These are phyloP conservation scores for Stratiomys singularior DNA, from an alignment of 2,888 invertebrate genomes.

Conservation along the genomic window DNA sequence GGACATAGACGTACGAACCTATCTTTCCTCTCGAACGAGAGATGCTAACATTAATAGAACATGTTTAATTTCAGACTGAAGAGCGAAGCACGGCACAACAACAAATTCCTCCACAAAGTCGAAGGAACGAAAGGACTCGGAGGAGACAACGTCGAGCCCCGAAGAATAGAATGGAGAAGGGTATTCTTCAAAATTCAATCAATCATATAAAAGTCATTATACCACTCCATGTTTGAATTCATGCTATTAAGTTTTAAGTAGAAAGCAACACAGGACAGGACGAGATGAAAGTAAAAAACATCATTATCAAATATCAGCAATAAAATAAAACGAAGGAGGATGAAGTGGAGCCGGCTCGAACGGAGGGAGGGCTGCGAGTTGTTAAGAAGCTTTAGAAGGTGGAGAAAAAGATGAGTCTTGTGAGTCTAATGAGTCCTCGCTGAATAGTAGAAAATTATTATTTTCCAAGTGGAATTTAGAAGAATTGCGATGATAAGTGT, in stretches of 20 bases:
- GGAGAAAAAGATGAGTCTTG: no score
- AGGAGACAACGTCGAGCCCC: no score
- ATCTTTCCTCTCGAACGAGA: no score
- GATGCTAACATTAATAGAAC: conserved; percentile 5
- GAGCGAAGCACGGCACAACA: background rate
- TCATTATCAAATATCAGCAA: background rate
- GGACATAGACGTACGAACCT: no score
- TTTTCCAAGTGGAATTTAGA: no score
- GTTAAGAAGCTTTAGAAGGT: no score
- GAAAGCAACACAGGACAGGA: background rate
- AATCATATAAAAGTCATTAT: conserved; percentile 38
- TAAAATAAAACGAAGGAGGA: background rate
- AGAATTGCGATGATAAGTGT: no score
- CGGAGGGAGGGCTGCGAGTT: background rate
- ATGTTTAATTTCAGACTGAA: conserved; percentile 13
- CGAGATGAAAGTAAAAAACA: conserved; percentile 4
- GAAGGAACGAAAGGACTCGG: no score
- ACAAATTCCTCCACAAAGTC: background rate
- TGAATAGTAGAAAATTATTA: no score
- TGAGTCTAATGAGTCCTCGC: no score
- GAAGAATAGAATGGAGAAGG: background rate
- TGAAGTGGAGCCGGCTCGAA: background rate
- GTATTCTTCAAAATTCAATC: conserved; percentile 30
- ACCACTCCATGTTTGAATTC: background rate
- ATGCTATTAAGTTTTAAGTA: background rate